These are phyloP conservation scores for Parapristionchus giblindavisi DNA, from an alignment of 2,888 invertebrate species.

Conservation along the genomic window DNA sequence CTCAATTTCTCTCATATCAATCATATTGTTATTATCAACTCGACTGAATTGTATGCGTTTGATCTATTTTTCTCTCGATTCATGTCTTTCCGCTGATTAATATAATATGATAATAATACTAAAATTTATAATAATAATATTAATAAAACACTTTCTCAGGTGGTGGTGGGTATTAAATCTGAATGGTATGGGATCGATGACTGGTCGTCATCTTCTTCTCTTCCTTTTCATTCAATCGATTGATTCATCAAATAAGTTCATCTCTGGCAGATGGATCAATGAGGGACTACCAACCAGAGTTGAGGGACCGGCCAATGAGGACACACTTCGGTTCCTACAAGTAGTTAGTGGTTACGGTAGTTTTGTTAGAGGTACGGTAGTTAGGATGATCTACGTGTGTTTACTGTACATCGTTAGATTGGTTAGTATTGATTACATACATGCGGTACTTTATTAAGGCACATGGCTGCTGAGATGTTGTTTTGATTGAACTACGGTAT, in stretches of 20 bases:
- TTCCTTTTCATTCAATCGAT: neutral
- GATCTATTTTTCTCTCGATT: neutral
- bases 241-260: conserved; percentile 10
- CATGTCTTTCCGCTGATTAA: neutral
- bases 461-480: too few relatives aligned
- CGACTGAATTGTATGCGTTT: too few relatives aligned
- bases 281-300: conserved; percentile 33
- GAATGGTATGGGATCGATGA: conserved; percentile 20
- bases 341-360: too few relatives aligned
- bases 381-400: too few relatives aligned
- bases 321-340: conserved; percentile 34
- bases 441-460: too few relatives aligned
- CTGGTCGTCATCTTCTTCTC: neutral
- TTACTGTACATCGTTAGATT: too few relatives aligned
- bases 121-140: neutral
- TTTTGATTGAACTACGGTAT: too few relatives aligned
- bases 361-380: too few relatives aligned
- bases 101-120: neutral
- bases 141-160: neutral
- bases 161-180: neutral
- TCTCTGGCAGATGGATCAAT: conserved; percentile 34
- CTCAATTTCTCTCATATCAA: conserved; percentile 5
- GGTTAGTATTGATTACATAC: too few relatives aligned
- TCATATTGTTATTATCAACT: too few relatives aligned
- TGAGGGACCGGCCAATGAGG: conserved; percentile 29